A percentile compares a stretch with the other conserved stretches of the same genome.
These are phyloP conservation scores for Xylocopa sonorina DNA, from an alignment of 1,140 invertebrate species.

Conservation along the genomic window DNA sequence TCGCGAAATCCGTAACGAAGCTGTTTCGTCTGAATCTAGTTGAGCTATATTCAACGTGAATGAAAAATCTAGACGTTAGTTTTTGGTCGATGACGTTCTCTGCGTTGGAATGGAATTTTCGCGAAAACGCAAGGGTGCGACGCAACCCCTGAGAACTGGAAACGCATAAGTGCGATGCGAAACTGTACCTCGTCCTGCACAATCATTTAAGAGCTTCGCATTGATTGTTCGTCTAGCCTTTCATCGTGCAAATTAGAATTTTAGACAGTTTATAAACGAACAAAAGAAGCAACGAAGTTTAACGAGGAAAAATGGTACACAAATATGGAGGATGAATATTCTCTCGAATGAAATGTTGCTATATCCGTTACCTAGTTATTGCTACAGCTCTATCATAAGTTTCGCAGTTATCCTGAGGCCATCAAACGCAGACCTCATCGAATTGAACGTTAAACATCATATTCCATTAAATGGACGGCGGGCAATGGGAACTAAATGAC, in stretches of 20 bases:
- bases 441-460: neutral
- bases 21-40: neutral
- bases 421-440: neutral
- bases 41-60: neutral
- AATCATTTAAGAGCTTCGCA: neutral
- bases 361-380: too few relatives aligned
- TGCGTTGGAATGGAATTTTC: slow-evolving; percentile 19
- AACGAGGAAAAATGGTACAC: too few relatives aligned
- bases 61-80: slow-evolving; percentile 1
- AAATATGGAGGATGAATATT: too few relatives aligned
- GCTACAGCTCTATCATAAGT: too few relatives aligned
- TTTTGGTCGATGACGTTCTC: slow-evolving; percentile 15
- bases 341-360: too few relatives aligned
- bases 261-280: too few relatives aligned
- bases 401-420: neutral
- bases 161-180: neutral
- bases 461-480: neutral
- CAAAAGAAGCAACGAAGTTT: too few relatives aligned
- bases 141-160: neutral
- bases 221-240: neutral
- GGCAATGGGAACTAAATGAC: neutral
- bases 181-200: neutral
- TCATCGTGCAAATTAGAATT: too few relatives aligned
- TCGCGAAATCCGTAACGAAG: neutral
- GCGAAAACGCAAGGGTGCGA: neutral